Conservation (phyloP, 2,888 invertebrate genomes). For the Nomada fucata region DNA sequence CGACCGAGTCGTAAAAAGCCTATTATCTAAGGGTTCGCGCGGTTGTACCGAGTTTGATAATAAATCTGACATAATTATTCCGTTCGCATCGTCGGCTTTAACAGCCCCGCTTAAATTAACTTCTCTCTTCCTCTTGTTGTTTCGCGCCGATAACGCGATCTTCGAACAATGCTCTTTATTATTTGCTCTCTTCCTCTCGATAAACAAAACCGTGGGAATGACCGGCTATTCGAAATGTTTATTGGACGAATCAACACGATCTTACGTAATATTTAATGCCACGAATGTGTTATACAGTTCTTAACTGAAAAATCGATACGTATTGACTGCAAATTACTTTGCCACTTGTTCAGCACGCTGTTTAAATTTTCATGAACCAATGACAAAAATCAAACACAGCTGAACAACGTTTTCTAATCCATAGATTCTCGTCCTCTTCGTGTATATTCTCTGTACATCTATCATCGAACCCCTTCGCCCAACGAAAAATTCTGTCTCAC, state of each 20-base stretch:
- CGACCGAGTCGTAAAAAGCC: conserved; percentile 68
- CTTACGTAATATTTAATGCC: no score
- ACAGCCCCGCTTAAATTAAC: conserved; percentile 57
- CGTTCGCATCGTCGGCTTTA: conserved; percentile 53
- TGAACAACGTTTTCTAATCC: background rate
- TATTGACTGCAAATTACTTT: no score
- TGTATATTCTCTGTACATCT: background rate
- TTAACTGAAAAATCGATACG: no score
- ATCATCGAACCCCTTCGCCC: background rate
- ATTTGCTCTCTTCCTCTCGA: background rate
- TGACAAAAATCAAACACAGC: no score
- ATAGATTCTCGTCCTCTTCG: background rate
- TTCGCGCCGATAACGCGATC: conserved; percentile 19
- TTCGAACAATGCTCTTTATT: background rate
- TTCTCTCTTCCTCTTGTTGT: conserved; percentile 37
- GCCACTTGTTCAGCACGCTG: no score
- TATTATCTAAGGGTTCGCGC: conserved; percentile 71
- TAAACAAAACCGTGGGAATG: no score
- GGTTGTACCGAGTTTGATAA: conserved; percentile 62
- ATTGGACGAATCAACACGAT: no score
- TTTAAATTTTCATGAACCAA: no score
- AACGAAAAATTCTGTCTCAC: no score
- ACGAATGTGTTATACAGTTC: no score
- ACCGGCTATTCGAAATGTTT: no score
- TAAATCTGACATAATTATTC: conserved; percentile 71